A percentile compares a stretch with the other conserved stretches of the same genome.
phyloP scores from a whole-genome alignment of 64 coral and sea anemone species.

The Stylophora pistillata region DNA sequence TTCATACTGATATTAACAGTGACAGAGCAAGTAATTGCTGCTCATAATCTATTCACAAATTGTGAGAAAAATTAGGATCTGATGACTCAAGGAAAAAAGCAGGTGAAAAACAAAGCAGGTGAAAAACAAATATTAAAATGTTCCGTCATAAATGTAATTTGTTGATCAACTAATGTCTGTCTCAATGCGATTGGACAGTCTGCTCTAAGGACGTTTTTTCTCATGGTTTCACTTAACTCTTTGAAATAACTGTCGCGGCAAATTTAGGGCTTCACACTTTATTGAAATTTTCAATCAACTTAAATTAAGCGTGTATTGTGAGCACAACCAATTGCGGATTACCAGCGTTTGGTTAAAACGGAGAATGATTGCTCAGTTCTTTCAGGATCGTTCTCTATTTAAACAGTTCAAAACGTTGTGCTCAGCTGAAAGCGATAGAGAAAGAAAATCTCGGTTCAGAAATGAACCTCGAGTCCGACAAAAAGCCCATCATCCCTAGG shows the following conservation, averaged over 20 bases:
- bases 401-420: neutral
- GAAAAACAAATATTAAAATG: neutral
- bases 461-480: neutral
- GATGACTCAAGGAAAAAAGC: neutral
- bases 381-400: neutral
- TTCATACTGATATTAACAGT: too few relatives aligned
- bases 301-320: conserved; percentile 36
- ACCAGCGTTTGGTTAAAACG: neutral
- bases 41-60: neutral
- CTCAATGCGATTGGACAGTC: neutral
- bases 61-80: neutral
- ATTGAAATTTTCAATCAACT: conserved; percentile 11
- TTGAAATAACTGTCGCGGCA: conserved; percentile 6
- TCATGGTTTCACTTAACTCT: conserved; percentile 1
- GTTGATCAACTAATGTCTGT: conserved; percentile 5
- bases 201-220: conserved; percentile 6
- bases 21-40: neutral
- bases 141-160: neutral
- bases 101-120: neutral
- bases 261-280: conserved; percentile 28
- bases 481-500: neutral
- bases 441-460: neutral
- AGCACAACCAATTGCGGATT: neutral
- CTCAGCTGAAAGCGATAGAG: neutral
- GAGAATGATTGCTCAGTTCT: neutral